Evolutionary conservation across 2,797 vertebrate species (phyloP).

Genomic region (Sarcoramphus papa): DNA sequence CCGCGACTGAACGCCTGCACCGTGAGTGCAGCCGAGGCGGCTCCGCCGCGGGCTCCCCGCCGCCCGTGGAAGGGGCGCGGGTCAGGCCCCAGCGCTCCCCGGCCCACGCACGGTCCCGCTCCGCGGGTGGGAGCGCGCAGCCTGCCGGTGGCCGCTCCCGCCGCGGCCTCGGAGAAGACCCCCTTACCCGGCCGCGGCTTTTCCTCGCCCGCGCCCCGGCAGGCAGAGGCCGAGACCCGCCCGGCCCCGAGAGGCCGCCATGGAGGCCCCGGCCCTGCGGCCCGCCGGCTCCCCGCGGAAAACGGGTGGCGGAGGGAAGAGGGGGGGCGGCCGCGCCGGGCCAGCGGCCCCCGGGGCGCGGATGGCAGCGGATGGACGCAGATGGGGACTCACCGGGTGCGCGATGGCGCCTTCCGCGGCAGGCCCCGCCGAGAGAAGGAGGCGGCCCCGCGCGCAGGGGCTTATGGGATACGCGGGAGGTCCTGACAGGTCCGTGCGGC

Average conservation of each 20-base stretch:
- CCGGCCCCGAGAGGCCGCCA: too few species aligned
- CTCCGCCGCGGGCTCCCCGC: too few species aligned
- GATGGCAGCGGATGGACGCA: background rate
- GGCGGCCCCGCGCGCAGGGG: background rate
- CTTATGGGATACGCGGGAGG: background rate
- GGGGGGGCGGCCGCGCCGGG: background rate
- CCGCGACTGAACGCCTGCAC: background rate
- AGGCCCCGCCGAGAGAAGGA: background rate
- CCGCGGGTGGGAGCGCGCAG: background rate
- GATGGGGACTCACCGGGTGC: background rate
- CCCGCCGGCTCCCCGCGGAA: background rate
- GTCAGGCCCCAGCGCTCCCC: background rate
- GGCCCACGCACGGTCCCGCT: background rate
- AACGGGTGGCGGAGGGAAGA: background rate
- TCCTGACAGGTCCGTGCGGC: fast-evolving
- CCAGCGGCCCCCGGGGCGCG: background rate
- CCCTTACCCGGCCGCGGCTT: background rate
- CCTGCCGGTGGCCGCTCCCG: background rate
- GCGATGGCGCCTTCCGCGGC: background rate
- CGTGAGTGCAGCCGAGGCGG: background rate
- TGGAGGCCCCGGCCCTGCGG: background rate
- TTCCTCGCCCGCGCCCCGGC: too few species aligned
- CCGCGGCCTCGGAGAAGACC: background rate
- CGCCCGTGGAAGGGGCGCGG: too few species aligned
- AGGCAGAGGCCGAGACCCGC: too few species aligned